Evolutionary conservation across 2,888 invertebrate species (phyloP).

Genomic region (Pheosia tremula): DNA sequence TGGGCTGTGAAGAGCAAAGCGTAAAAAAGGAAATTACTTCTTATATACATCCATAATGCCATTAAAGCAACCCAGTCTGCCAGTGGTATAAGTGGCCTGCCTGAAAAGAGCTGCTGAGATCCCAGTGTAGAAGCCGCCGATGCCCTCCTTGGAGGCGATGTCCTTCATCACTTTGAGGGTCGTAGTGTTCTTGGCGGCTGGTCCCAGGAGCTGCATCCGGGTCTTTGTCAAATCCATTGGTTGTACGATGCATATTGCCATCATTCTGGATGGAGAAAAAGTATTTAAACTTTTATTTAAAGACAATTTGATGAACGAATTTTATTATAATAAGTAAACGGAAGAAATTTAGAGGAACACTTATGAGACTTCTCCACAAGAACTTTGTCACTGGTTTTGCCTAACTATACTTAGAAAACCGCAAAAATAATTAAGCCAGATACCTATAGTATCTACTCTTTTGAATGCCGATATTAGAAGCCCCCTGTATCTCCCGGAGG

Average conservation of each 20-base stretch:
- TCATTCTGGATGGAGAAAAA: constrained; percentile 30
- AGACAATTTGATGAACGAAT: too few relatives aligned
- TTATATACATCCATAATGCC: constrained; percentile 90
- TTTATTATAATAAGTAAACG: too few relatives aligned
- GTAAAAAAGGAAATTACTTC: constrained; percentile 52
- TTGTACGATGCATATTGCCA: constrained; percentile 43
- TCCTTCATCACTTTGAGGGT: constrained; percentile 89
- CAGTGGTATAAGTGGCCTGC: constrained; percentile 98
- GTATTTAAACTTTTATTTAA: too few relatives aligned
- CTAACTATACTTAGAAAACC: too few relatives aligned
- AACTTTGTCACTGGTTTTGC: too few relatives aligned
- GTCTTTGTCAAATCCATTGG: constrained; percentile 50
- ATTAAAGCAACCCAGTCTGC: constrained; percentile 95
- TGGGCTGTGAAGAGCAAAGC: background rate
- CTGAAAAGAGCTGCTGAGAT: constrained; percentile 94
- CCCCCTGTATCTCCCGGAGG: too few relatives aligned
- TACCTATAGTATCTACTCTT: too few relatives aligned
- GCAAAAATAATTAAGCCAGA: too few relatives aligned
- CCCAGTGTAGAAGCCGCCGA: constrained; percentile 93
- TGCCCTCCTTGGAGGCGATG: constrained; percentile 92
- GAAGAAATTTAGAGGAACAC: too few relatives aligned
- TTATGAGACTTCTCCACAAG: too few relatives aligned
- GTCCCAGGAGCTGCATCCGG: constrained; percentile 75
- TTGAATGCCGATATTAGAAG: too few relatives aligned
- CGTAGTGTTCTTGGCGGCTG: constrained; percentile 81